Evolutionary conservation across 2,888 invertebrate species (phyloP).

Genomic region (Drosophila multiciliata): DNA sequence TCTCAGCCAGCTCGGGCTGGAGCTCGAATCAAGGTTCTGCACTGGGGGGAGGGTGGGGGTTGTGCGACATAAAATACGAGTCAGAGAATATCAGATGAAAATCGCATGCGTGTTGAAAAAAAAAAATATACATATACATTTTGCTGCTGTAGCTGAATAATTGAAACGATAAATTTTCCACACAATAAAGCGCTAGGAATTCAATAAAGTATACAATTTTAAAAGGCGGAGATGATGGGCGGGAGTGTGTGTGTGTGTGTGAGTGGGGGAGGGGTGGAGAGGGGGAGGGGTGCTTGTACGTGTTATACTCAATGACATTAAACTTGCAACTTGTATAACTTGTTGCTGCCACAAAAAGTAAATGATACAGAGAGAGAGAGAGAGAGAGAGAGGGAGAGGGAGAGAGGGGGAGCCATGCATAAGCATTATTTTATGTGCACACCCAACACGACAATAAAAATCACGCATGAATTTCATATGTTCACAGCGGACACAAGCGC

Average conservation of each 20-base stretch:
- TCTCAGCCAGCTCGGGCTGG: conserved; percentile 38
- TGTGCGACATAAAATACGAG: conserved; percentile 41
- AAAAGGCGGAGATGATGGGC: conserved; percentile 14
- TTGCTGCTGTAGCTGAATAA: conserved; percentile 55
- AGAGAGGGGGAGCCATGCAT: conserved; percentile 45
- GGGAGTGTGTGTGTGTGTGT: background rate
- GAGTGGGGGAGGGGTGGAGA: no score
- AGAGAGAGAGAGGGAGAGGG: background rate
- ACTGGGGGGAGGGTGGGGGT: background rate
- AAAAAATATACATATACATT: background rate
- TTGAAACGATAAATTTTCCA: conserved; percentile 77
- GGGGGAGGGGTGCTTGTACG: conserved; percentile 18
- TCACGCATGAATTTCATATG: conserved; percentile 74
- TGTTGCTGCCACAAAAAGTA: conserved; percentile 55
- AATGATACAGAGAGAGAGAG: background rate
- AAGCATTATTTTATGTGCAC: conserved; percentile 74
- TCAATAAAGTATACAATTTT: conserved; percentile 74
- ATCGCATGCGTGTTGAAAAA: conserved; percentile 42
- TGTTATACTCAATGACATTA: conserved; percentile 49
- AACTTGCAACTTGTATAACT: conserved; percentile 60
- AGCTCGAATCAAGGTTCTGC: conserved; percentile 56
- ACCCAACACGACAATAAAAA: conserved; percentile 75
- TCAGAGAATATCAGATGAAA: conserved; percentile 40
- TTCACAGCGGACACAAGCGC: conserved; percentile 51
- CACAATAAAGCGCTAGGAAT: conserved; percentile 73